Conservation (phyloP, 2,888 invertebrate species). For the Eutolmus rufibarbis region DNA sequence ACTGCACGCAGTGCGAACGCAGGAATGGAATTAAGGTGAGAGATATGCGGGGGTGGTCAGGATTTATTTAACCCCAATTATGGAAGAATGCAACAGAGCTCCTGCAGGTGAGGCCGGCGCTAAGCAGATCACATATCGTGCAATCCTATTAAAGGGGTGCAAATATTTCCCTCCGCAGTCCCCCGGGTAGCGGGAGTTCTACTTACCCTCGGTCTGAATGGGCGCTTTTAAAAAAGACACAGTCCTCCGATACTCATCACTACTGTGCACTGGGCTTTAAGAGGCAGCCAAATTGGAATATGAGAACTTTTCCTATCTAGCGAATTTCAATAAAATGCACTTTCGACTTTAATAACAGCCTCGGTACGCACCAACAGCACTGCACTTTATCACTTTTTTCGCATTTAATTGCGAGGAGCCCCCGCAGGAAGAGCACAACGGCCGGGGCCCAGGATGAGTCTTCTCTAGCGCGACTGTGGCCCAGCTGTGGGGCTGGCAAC, state of each 20-base stretch:
- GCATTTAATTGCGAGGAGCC: slow-evolving; percentile 3
- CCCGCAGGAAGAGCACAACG: neutral
- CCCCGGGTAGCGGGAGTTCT: neutral
- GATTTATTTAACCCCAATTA: neutral
- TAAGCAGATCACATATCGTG: neutral
- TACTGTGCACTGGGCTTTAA: neutral
- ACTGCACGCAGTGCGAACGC: neutral
- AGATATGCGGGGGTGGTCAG: neutral
- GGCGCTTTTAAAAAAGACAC: neutral
- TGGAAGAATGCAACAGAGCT: neutral
- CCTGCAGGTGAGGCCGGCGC: neutral
- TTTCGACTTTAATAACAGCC: slow-evolving; percentile 19
- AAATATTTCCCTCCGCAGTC: neutral
- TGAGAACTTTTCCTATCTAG: slow-evolving; percentile 29
- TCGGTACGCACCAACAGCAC: slow-evolving; percentile 9
- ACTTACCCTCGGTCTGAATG: slow-evolving; percentile 13
- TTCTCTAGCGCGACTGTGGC: neutral
- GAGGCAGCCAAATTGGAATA: slow-evolving; percentile 15
- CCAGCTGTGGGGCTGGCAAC: neutral
- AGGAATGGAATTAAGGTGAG: neutral
- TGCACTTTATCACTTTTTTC: slow-evolving; percentile 3
- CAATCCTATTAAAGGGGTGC: neutral
- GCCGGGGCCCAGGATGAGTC: neutral
- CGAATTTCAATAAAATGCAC: slow-evolving; percentile 19
- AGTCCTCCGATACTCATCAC: neutral